Base-by-base conservation (phyloP, 2,888 invertebrate genomes). In the Drosophila bunnanda region DNA sequence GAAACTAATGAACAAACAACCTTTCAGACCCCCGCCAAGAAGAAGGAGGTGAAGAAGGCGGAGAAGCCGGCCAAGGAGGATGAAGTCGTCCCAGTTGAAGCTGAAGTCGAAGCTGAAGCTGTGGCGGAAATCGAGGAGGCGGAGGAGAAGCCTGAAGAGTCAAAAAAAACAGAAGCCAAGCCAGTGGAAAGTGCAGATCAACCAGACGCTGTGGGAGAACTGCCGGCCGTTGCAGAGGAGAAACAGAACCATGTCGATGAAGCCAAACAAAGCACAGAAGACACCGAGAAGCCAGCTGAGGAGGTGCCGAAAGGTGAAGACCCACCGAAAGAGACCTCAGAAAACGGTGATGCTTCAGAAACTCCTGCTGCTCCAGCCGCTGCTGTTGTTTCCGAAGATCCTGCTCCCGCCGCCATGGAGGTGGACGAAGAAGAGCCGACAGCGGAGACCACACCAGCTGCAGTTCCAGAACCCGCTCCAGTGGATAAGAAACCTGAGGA, bases 161-260 rank as follows among this genome's bases (percentile, higher is more conserved):
- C 54, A 6, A 69, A 74, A 25, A 76, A 67, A 53, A 46, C 60
- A 30, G 74, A 74, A 30, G 28, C 64, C 17, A 72, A 76, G 61
- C 46, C 50, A 20, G 52, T 52, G 30, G 52, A 62, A 56, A 48
- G 64, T n/a, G 62, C 64, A 22, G 84, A 89, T 75, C 76, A 82
- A 61, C 36, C 78, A 6, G 88, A 89, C 54, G 73, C 76, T 25
- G 59, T 41, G 20, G 69, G 39, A 48, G 71, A 75, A 13, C 20
- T 67, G 34, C 56, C 50, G 53, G 25, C 64, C 13, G 64, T 71
- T 7, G 54, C 76, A 44, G 84, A 79, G 30, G 70, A 79, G 25
- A 28, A 77, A 62, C 76, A 81, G 55, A 89, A 88, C 43, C 79
- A 87, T 50, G 69, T 83, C 32, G 79, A 82, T 34, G 73, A 80